Evolutionary conservation across 2,113 vertebrate genomes (phyloP).

Genomic region (Oreochromis aureus): DNA sequence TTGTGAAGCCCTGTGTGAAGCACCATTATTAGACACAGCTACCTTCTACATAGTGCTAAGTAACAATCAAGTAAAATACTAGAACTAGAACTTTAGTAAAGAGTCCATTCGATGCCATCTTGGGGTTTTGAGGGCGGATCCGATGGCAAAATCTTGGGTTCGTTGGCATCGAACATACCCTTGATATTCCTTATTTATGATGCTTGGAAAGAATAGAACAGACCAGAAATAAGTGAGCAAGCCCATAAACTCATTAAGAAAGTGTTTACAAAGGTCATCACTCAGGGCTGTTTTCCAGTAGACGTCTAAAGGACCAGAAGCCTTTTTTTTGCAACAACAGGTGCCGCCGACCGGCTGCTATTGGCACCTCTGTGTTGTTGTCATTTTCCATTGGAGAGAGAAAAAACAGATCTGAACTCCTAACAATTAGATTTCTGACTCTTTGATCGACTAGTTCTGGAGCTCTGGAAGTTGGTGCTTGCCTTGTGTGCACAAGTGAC

Average conservation of each 20-base stretch:
- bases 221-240: not conserved
- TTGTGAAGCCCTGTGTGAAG: not conserved
- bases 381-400: not conserved
- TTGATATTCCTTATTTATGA: not conserved
- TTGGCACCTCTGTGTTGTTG: not conserved
- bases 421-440: not conserved
- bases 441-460: not conserved
- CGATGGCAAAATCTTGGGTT: not conserved
- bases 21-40: not conserved
- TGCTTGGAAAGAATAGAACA: not conserved
- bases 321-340: not conserved
- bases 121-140: not conserved
- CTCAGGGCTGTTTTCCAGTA: not conserved
- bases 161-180: fast-evolving
- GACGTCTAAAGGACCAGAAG: not conserved
- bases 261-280: not conserved
- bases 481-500: not conserved
- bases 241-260: not conserved
- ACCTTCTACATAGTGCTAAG: not conserved
- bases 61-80: not conserved
- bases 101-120: not conserved
- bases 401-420: fast-evolving
- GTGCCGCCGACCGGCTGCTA: not conserved
- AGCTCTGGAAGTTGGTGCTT: not conserved
- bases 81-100: not conserved